Conservation (phyloP, 2,888 invertebrate species). For the Chaitophorus viminalis region DNA sequence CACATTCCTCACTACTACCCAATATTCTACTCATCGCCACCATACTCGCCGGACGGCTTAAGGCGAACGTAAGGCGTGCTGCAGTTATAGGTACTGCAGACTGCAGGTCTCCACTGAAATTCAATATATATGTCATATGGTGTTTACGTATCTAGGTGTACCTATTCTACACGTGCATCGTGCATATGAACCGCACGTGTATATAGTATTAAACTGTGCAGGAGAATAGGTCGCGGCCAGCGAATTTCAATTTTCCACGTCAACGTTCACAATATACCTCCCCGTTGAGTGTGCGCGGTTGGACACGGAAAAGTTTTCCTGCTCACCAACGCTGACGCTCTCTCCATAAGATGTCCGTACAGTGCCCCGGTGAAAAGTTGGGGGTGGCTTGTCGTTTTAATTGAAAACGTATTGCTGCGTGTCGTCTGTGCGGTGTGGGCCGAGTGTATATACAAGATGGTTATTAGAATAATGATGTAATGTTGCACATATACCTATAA, state of each 20-base stretch:
- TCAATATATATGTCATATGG: no score
- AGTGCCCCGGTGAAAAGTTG: no score
- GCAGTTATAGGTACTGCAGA: no score
- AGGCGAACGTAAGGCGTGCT: neutral
- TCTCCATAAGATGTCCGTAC: neutral
- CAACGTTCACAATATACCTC: neutral
- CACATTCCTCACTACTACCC: neutral
- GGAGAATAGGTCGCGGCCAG: neutral
- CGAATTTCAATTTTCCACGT: conserved; percentile 29
- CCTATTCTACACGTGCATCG: no score
- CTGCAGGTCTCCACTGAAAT: no score
- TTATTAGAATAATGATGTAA: neutral
- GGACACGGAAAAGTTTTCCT: neutral
- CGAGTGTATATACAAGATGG: neutral
- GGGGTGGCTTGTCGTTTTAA: conserved; percentile 13
- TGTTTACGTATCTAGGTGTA: no score
- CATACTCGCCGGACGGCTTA: neutral
- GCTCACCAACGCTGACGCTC: neutral
- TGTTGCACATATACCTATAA: neutral
- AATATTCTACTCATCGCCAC: neutral
- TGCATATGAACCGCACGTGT: neutral
- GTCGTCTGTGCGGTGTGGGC: neutral
- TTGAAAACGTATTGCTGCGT: conserved; percentile 6
- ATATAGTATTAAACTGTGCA: neutral
- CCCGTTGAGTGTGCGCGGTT: neutral